A percentile compares a stretch with the other conserved stretches of the same genome.
Conservation (phyloP, 2,113 vertebrate genomes). For the Hydrochoerus hydrochaeris region DNA sequence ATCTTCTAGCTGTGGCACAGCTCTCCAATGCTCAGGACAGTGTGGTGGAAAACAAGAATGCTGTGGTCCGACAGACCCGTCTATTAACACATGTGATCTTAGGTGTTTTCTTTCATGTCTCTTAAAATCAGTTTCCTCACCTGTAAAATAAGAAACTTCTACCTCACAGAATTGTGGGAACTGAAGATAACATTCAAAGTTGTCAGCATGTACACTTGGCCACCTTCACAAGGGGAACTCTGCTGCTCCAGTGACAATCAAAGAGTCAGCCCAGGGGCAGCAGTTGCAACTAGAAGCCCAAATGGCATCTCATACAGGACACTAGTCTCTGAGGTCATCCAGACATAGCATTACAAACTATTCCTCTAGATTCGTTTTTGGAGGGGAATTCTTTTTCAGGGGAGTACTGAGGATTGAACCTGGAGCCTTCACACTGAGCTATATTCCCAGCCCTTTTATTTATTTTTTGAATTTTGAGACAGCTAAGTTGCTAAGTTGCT, state of each 20-base stretch:
- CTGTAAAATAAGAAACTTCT: background rate
- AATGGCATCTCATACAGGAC: background rate
- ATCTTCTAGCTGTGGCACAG: background rate
- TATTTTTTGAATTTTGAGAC: background rate
- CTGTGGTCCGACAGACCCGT: background rate
- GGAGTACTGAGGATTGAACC: background rate
- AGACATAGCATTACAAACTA: background rate
- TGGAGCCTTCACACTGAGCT: background rate
- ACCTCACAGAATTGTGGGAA: background rate
- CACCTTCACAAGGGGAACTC: background rate
- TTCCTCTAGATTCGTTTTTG: background rate
- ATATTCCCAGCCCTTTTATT: background rate
- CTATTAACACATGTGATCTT: background rate
- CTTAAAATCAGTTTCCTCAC: slow-evolving; percentile 8
- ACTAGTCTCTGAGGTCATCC: background rate
- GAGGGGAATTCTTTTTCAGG: background rate
- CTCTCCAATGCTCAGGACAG: background rate
- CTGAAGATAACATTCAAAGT: background rate
- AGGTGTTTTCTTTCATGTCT: slow-evolving; percentile 11
- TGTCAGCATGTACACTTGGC: background rate
- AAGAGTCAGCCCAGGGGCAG: background rate
- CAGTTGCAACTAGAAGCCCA: background rate
- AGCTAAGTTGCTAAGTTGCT: background rate
- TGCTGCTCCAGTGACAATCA: background rate
- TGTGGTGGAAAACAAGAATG: background rate